Conservation (phyloP, 2,888 invertebrate genomes). For the Rhaphigaster nebulosa region DNA sequence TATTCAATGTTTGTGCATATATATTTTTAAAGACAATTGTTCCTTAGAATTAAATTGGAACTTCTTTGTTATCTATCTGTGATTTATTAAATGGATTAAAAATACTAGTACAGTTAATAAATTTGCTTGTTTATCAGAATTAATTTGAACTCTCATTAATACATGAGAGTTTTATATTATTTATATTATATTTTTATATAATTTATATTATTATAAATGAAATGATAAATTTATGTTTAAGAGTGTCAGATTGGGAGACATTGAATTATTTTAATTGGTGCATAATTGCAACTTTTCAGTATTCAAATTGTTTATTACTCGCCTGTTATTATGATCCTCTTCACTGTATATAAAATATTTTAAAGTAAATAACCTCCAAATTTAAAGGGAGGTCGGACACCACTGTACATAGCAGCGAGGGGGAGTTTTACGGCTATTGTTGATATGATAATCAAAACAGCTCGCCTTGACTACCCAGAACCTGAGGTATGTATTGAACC, state of each 20-base stretch:
- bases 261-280: too few relatives aligned
- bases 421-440: conserved; percentile 88
- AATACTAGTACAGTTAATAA: background rate
- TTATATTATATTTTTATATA: too few relatives aligned
- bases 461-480: conserved; percentile 77
- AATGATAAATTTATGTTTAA: too few relatives aligned
- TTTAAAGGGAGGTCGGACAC: conserved; percentile 76
- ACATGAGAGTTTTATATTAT: too few relatives aligned
- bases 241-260: too few relatives aligned
- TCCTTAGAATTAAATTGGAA: background rate
- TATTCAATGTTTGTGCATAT: too few relatives aligned
- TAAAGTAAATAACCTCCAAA: background rate
- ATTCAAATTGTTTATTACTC: background rate
- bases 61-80: background rate
- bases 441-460: conserved; percentile 84
- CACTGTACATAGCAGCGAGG: conserved; percentile 82
- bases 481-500: conserved; percentile 68
- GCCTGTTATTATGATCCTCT: background rate
- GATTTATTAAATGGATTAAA: background rate
- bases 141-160: too few relatives aligned
- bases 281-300: background rate
- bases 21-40: too few relatives aligned
- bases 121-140: background rate
- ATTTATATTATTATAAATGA: too few relatives aligned
- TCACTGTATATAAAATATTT: background rate